Base-by-base conservation (phyloP, 2,888 invertebrate genomes). In the Dicycla oo region DNA sequence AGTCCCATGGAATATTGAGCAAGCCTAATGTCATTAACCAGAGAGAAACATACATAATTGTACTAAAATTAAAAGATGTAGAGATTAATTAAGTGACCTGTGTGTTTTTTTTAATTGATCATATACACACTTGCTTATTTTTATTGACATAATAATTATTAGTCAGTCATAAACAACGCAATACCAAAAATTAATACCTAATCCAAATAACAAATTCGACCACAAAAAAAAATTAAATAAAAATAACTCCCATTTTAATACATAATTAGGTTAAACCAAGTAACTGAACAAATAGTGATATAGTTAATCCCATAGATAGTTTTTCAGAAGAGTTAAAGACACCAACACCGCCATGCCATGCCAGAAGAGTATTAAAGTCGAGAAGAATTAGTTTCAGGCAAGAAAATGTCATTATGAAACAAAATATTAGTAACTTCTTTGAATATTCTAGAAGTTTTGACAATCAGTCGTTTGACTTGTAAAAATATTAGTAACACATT, bases 311-410 rank as follows among this genome's bases (percentile, higher is more conserved):
- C 67, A 58, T 20, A 67, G 61, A 63, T 51, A 73, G 61, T 1
- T 43, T 43, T 68, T 64, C 69, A 61, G 60, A 77, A 69, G 62
- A 78, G 47, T 78, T 56, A 80, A 80, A 82, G 81, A 79, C 78
- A 86, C 91, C 91, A 83, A 86, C 89, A 92, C 91, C 92, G 67
- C 60, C 89, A 90, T 90, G 91, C 91, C 89, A 90, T 90, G 90
- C 91, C 68, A 69, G 60, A 77, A 73, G 45, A 74, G 18, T 47
- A 56, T 62, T 63, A 69, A 60, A 64, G 58, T 49, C 43, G 62
- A 79, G 54, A 82, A 66, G 49, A 58, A 73, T 83, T 83, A 83
- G 74, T 80, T 61, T 64, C 62, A 81, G 51, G 67, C 77, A 73
- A 69, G 69, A 79, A 30, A 62, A 67, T 40, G 58, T 18, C n/a